Base-by-base conservation (phyloP, 1,140 invertebrate species). In the Atta cephalotes region DNA sequence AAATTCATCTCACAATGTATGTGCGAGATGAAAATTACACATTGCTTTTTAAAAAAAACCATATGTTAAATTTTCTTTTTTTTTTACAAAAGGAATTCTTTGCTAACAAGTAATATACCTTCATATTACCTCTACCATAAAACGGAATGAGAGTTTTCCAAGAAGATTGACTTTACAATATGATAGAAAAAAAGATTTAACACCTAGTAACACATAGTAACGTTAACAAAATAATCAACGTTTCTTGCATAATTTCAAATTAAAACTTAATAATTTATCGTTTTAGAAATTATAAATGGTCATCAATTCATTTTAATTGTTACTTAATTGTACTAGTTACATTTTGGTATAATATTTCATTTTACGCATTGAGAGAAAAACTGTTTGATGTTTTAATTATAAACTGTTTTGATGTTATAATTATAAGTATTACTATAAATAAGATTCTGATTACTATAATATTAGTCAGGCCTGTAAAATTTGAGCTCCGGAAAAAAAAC, bases 81-180 rank as follows among this genome's bases (percentile, higher is more conserved):
- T 28, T 18, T 63, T 53, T 56, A 39, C n/a, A 3, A 68, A 53
- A 80, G 12, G 0, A 53, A 68, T n/a, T 68, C 31, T 35, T 35
- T 68, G 31, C 45, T 14, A 53, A 80, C 28, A 68, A 53, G 62
- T 80, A 80, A 80, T 31, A 49, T 31, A 68, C 28, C 18, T 68
- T 68, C 31, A 68, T 80, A 68, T 56, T 68, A n/a, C 14, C 7
- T 68, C 45, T 80, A 68, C 14, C 62, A 25, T 68, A 80, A 68
- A 80, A 68, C 35, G 62, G 18, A 79, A 79, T n/a, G 45, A 66
- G 28, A 80, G 68, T 80, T 53, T 10, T 65, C 28, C 28, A 28
- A 31, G n/a, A 66, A 80, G n/a, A 35, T 80, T 79, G 66, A 66
- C 18, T 80, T 68, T 80, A 68, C 31, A 68, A 18, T 68, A 56